Base-by-base conservation (phyloP, 2,113 vertebrate genomes). In the Plecotus auritus region DNA sequence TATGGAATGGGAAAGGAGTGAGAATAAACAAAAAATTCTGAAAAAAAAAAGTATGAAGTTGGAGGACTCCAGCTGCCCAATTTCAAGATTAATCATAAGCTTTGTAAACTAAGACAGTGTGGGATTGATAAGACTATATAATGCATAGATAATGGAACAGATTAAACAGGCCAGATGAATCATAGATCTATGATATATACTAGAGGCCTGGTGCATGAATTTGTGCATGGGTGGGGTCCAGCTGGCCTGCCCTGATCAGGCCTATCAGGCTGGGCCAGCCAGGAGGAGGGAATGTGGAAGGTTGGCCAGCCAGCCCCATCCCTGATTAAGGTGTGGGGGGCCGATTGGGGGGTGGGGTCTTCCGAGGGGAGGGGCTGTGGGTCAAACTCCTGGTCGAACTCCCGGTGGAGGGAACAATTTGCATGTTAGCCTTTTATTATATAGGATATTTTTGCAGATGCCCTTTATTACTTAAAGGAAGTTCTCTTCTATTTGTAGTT, bases 11-110 rank as follows among this genome's bases (percentile, higher is more conserved):
- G 4, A 47, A 90, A 49, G 4, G 16, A 73, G 73, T 16, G 72
- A 61, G 45, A 90, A 82, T 22, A 85, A 93, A 40, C 12, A 81
- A 54, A 88, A 85, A 77, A 35, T 64, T 95, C 2, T 67, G 35
- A n/a, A 83, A 77, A 86, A 77, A 86, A 84, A 77, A 61, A 14
- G n/a, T 83, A 69, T 76, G 40, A 42, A 49, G 7, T 67, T 69
- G 49, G 30, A 69, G 1, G 1, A 66, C 14, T 30, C 12, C 42
- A 90, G 64, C 11, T 73, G 61, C 23, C 8, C 13, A 76, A 40
- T 76, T 80, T 54, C 17, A 91, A 81, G 28, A 32, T 40, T 67
- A 28, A 42, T 82, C 10, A 28, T 47, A 77, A 73, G 5, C 5
- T 73, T 42, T 0, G 7, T 4, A 69, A 91, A 69, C n/a, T 84